Evolutionary conservation across 2,797 vertebrate genomes (phyloP).

Genomic region (Australoheros facetus): DNA sequence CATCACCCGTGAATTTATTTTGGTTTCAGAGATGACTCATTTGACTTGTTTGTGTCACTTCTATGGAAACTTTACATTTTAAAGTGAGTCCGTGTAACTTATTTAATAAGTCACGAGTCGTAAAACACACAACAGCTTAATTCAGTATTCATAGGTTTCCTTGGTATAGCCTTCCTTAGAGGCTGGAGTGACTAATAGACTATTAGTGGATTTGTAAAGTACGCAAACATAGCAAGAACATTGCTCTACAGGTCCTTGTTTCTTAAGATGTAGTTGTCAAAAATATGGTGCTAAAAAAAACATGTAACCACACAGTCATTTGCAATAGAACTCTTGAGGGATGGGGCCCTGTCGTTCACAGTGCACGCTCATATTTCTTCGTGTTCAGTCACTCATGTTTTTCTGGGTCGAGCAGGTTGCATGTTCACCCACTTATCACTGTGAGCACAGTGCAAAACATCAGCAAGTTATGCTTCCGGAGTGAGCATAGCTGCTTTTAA

Average conservation of each 20-base stretch:
- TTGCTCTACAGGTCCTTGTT: background rate
- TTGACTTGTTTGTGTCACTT: background rate
- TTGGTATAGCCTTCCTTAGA: background rate
- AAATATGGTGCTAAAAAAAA: background rate
- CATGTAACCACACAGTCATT: background rate
- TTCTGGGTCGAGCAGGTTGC: constrained; percentile 28
- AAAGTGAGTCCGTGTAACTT: background rate
- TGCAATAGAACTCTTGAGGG: background rate
- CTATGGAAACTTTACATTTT: background rate
- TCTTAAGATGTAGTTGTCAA: background rate
- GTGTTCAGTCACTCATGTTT: constrained; percentile 2
- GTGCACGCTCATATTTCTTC: background rate
- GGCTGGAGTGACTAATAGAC: too few relatives aligned
- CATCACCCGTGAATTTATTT: background rate
- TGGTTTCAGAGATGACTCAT: constrained; percentile 33
- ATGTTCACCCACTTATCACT: background rate
- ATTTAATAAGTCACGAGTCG: too few relatives aligned
- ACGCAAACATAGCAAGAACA: background rate
- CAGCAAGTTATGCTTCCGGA: background rate
- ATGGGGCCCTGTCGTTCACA: background rate
- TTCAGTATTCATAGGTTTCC: background rate
- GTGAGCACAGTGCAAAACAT: background rate
- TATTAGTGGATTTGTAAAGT: too few relatives aligned
- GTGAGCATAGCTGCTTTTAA: background rate
- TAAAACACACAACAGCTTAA: background rate